These are phyloP conservation scores for Drosophila cardini DNA, from an alignment of 1,140 invertebrate genomes.

Conservation along the genomic window DNA sequence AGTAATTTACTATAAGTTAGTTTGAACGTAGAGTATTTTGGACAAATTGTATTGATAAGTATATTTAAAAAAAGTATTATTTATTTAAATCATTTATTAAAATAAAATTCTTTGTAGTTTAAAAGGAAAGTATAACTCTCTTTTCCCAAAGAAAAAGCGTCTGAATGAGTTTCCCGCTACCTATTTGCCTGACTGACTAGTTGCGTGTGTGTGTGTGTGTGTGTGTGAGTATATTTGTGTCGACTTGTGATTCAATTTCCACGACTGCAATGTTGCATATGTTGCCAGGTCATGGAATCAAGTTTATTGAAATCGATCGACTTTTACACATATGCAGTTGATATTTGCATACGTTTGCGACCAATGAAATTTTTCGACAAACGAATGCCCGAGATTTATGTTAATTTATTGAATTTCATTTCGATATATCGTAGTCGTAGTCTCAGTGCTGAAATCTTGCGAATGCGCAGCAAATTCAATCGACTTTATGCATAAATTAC, in stretches of 20 bases:
- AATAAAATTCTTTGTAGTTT: neutral
- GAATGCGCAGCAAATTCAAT: slow-evolving; percentile 68
- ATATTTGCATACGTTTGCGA: slow-evolving; percentile 62
- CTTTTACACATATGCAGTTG: slow-evolving; percentile 35
- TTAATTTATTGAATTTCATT: slow-evolving; percentile 80
- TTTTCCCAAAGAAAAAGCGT: neutral
- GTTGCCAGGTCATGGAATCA: slow-evolving; percentile 69
- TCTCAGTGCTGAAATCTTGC: slow-evolving; percentile 48
- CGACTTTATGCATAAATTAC: slow-evolving; percentile 76
- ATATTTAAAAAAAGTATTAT: no score
- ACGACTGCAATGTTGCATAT: slow-evolving; percentile 57
- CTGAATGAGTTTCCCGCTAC: neutral
- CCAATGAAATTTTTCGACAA: slow-evolving; percentile 28
- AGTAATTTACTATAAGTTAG: no score
- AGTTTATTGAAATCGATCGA: slow-evolving; percentile 78
- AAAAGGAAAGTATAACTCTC: neutral
- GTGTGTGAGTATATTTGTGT: slow-evolving; percentile 5
- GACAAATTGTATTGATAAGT: no score
- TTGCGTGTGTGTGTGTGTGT: no score
- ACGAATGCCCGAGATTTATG: slow-evolving; percentile 70
- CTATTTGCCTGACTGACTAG: neutral
- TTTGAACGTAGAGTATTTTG: no score
- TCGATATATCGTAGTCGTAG: slow-evolving; percentile 32
- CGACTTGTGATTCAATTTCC: slow-evolving; percentile 66
- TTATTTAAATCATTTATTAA: no score